Evolutionary conservation across 2,888 invertebrate species (phyloP).

Genomic region (Machimus atricapillus): DNA sequence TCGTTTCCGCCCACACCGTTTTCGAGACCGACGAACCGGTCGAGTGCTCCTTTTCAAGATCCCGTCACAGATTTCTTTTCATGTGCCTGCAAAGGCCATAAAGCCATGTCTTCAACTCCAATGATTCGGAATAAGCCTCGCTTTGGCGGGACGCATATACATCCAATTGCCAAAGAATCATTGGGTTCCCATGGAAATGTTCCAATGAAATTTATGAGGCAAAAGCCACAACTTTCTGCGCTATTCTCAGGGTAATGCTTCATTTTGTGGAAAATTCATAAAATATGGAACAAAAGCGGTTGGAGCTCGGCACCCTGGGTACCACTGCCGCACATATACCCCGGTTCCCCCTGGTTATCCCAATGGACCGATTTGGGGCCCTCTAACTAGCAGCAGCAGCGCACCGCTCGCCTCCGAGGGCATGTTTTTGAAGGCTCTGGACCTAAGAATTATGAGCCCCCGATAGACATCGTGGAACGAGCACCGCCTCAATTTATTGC

Average conservation of each 20-base stretch:
- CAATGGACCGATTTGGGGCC: background rate
- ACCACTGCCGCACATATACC: background rate
- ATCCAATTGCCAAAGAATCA: constrained; percentile 25
- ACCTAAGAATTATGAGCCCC: background rate
- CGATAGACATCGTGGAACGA: background rate
- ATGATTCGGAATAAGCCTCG: background rate
- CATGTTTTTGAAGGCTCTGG: background rate
- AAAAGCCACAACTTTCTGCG: constrained; percentile 20
- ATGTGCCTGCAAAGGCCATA: background rate
- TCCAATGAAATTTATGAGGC: constrained; percentile 32
- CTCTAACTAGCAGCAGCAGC: background rate
- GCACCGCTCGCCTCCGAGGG: background rate
- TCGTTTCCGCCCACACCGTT: background rate
- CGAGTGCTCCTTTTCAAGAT: background rate
- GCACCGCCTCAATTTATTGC: background rate
- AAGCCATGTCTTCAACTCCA: background rate
- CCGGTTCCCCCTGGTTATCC: background rate
- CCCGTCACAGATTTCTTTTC: background rate
- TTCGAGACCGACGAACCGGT: background rate
- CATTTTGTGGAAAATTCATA: constrained; percentile 35
- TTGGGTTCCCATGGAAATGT: background rate
- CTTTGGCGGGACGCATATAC: background rate
- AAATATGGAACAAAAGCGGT: constrained; percentile 29
- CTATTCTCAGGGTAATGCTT: constrained; percentile 4
- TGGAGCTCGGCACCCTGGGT: background rate